Evolutionary conservation across 2,797 vertebrate genomes (phyloP).

Genomic region (Potorous gilbertii): DNA sequence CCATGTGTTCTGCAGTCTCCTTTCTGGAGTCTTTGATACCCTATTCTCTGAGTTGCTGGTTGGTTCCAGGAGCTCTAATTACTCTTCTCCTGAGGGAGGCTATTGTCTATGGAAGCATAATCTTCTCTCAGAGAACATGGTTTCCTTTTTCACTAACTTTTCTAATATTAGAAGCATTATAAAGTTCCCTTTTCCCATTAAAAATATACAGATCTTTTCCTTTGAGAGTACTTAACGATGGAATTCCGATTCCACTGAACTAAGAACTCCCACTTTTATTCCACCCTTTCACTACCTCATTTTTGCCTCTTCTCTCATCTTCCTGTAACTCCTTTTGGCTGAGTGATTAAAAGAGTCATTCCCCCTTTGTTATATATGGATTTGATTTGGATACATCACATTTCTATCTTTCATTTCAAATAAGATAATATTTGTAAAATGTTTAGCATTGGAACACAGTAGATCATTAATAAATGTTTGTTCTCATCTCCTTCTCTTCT

Average conservation of each 20-base stretch:
- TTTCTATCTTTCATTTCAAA: background rate
- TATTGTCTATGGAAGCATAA: background rate
- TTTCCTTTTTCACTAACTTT: background rate
- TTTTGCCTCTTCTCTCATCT: background rate
- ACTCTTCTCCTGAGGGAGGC: background rate
- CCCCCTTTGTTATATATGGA: background rate
- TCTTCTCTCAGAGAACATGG: background rate
- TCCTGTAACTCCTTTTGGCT: background rate
- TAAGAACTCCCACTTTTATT: background rate
- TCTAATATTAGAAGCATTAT: background rate
- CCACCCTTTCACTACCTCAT: background rate
- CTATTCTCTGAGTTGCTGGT: background rate
- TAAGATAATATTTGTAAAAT: background rate
- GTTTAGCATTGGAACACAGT: background rate
- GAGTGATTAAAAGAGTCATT: background rate
- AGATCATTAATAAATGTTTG: background rate
- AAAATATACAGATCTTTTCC: background rate
- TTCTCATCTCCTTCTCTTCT: background rate
- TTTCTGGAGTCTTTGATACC: background rate
- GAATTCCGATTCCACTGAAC: background rate
- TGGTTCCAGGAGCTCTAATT: background rate
- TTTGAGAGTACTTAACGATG: background rate
- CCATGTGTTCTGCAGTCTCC: background rate
- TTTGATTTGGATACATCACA: background rate
- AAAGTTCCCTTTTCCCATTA: background rate